Conservation (phyloP, 1,140 invertebrate genomes). For the Bombus breviceps region DNA sequence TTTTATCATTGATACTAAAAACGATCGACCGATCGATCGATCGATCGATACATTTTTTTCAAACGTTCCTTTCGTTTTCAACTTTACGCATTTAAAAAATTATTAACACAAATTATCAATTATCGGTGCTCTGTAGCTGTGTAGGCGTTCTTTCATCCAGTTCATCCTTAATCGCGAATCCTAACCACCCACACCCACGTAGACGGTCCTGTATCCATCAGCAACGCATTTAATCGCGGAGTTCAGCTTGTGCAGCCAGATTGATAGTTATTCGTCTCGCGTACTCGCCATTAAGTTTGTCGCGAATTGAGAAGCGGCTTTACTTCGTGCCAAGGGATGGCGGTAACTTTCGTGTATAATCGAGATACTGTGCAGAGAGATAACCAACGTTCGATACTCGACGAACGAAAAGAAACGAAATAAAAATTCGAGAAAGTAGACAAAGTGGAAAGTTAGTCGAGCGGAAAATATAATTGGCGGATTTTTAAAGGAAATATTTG, state of each 20-base stretch:
- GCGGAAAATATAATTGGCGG: background rate
- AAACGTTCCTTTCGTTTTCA: background rate
- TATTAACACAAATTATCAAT: background rate
- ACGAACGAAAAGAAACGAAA: background rate
- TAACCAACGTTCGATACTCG: constrained; percentile 12
- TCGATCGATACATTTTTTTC: background rate
- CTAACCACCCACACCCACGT: background rate
- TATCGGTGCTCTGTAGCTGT: constrained; percentile 31
- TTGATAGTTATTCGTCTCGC: background rate
- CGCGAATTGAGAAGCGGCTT: constrained; percentile 1
- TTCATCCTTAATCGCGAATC: background rate
- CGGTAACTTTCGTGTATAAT: background rate
- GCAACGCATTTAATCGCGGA: background rate
- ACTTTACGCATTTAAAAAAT: background rate
- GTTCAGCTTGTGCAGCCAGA: constrained; percentile 17
- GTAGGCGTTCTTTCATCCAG: constrained; percentile 18
- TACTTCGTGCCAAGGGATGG: constrained; percentile 30
- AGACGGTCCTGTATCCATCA: background rate
- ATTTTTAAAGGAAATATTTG: background rate
- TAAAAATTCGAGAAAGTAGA: too few relatives aligned
- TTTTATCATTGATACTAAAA: background rate
- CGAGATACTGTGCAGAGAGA: constrained; percentile 1
- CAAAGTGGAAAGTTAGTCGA: background rate
- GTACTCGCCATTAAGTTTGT: constrained; percentile 10
- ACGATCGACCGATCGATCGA: background rate